A percentile compares a stretch with the other conserved stretches of the same genome.
phyloP scores from a whole-genome alignment of 92 coral and sea anemone genomes.

The Desmophyllum pertusum region DNA sequence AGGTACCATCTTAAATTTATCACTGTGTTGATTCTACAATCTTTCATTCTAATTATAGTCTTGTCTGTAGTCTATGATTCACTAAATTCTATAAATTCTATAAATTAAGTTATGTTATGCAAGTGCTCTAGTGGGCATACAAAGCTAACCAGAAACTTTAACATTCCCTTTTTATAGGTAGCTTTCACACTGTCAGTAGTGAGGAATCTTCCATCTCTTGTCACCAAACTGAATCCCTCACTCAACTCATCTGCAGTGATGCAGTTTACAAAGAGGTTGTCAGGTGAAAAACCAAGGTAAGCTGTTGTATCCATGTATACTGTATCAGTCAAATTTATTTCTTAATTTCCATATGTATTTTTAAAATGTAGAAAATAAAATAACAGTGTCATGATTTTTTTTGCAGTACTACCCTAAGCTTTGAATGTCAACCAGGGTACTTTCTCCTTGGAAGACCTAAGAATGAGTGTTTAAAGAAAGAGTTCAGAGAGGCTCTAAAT shows the following conservation, averaged over 20 bases:
- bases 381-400: background rate
- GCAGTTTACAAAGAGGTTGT: slow-evolving; percentile 20
- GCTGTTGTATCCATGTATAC: background rate
- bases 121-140: too few relatives aligned
- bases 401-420: slow-evolving; percentile 9
- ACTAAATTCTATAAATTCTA: too few relatives aligned
- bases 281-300: slow-evolving; percentile 18
- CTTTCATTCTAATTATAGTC: too few relatives aligned
- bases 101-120: too few relatives aligned
- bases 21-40: background rate
- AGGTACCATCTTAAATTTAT: slow-evolving; percentile 8
- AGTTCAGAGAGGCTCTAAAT: slow-evolving; percentile 8
- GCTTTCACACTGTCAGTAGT: slow-evolving; percentile 19
- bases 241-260: slow-evolving; percentile 12
- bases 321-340: too few relatives aligned
- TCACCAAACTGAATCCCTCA: slow-evolving; percentile 12
- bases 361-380: too few relatives aligned
- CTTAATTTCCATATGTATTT: too few relatives aligned
- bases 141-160: too few relatives aligned
- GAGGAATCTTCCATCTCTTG: slow-evolving; percentile 14
- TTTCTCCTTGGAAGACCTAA: slow-evolving; percentile 26
- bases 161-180: too few relatives aligned
- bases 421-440: slow-evolving; percentile 23
- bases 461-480: slow-evolving; percentile 4
- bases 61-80: too few relatives aligned